phyloP scores from a whole-genome alignment of 2,888 invertebrate genomes.

The Pyrgus malvae region DNA sequence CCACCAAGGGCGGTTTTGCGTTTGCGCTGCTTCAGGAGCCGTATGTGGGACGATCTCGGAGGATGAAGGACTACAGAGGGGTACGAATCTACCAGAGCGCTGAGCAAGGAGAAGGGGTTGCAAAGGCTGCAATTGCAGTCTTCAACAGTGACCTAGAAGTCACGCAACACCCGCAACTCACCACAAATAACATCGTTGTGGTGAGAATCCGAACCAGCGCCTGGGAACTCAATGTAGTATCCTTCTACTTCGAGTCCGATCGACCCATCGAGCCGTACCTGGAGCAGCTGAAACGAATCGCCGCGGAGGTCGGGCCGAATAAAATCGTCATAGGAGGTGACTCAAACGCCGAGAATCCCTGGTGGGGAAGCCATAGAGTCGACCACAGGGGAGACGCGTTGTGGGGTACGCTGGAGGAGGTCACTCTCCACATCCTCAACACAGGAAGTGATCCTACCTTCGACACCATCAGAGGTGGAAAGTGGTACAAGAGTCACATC shows the following conservation, averaged over 20 bases:
- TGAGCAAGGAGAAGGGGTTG: not conserved
- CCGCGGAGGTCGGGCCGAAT: not conserved
- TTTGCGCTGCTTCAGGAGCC: too few relatives aligned
- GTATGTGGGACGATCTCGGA: too few relatives aligned
- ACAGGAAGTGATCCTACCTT: too few relatives aligned
- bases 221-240: not conserved
- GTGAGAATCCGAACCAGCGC: conserved; percentile 3
- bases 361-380: conserved; percentile 31
- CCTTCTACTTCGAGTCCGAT: conserved; percentile 1
- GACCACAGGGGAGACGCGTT: conserved; percentile 30
- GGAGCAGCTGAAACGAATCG: not conserved
- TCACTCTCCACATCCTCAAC: conserved; percentile 14
- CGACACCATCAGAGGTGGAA: too few relatives aligned
- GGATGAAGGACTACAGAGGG: too few relatives aligned
- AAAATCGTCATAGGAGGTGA: conserved; percentile 25
- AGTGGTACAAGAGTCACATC: too few relatives aligned
- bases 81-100: too few relatives aligned
- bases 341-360: conserved; percentile 25
- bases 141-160: not conserved
- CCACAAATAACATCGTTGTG: not conserved
- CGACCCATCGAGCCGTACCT: conserved; percentile 27
- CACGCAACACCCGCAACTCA: not conserved
- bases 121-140: not conserved
- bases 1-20: too few relatives aligned
- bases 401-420: conserved; percentile 18